These are phyloP conservation scores for Arctocebus calabarensis DNA, from an alignment of 2,797 vertebrate species.

Conservation along the genomic window DNA sequence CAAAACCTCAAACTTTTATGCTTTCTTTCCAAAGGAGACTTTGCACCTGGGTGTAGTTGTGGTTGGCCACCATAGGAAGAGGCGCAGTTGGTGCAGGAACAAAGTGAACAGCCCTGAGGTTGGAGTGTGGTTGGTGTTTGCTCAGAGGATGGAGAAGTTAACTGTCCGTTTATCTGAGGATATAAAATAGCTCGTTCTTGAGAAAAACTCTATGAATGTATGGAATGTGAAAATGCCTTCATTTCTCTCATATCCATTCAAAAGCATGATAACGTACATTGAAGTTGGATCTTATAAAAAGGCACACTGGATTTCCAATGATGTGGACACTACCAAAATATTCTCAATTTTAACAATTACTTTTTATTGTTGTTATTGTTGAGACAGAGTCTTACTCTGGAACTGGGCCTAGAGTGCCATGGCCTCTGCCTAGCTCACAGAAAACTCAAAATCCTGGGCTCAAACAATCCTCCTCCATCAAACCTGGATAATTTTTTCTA, in stretches of 20 bases:
- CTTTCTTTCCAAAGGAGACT: too few species aligned
- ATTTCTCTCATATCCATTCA: too few species aligned
- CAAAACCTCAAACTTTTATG: too few species aligned
- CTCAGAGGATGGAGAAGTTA: background rate
- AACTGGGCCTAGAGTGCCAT: background rate
- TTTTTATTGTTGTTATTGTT: background rate
- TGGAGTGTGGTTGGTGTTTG: background rate
- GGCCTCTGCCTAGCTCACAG: background rate
- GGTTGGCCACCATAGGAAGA: rapidly evolving
- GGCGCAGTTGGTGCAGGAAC: background rate
- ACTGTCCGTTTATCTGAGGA: too few species aligned
- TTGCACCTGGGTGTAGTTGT: rapidly evolving
- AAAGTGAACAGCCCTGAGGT: background rate
- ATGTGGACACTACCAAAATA: too few species aligned
- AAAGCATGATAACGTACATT: too few species aligned
- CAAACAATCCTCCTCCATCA: background rate
- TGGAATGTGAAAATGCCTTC: too few species aligned
- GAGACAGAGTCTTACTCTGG: background rate
- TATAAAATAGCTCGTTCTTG: too few species aligned
- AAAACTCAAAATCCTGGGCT: background rate
- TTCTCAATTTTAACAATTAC: too few species aligned
- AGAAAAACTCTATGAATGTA: too few species aligned
- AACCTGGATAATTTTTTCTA: background rate
- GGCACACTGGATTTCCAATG: too few species aligned
- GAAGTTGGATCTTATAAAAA: too few species aligned